Evolutionary conservation across 2,113 vertebrate species (phyloP), one percentile per base, ranked within the genome.

Genomic region (Oostethus manadensis): DNA sequence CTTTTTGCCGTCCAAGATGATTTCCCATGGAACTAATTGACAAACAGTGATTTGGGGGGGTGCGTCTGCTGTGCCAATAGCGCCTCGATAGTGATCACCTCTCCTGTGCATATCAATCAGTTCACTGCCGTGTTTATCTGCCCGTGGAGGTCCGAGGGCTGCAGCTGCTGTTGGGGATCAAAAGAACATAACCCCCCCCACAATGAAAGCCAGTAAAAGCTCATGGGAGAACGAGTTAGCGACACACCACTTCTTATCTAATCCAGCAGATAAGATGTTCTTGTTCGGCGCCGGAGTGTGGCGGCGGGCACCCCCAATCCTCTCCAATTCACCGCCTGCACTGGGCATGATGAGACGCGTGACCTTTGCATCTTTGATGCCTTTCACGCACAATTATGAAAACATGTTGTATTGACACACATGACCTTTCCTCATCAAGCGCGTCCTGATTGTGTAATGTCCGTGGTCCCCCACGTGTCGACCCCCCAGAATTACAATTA

Each of bases 301-400:
- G 40, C 8, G 15, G 35, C 40, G n/a, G 53, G 33, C 53, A 55
- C 35, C 29, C 10, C 29, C 33, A 2, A 14, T 6, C 2, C 35
- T 38, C 10, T 38, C 10, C 35, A 10, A 38, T 38, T 5, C 35
- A 11, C 38, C 8, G 7, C 33, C n/a, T 26, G 18, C 51, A 20
- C 33, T 13, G 17, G 51, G 29, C n/a, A 2, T 13, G 51, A 54
- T 55, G 33, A 55, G n/a, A 40, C 53, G 2, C 22, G 22, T 55
- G 53, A 55, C 53, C 53, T 55, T 55, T 55, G 35, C n/a, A 55
- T 40, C 53, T 40, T 55, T 11, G 2, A 21, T 3, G 13, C 53
- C 33, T 38, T 55, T 40, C 53, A 10, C 2, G 6, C 8, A 18
- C 26, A 35, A 40, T 40, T 40, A 40, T 13, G 11, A 53, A 53